Evolutionary conservation across 2,797 vertebrate species (phyloP).

Genomic region (Onychomys leucogaster): DNA sequence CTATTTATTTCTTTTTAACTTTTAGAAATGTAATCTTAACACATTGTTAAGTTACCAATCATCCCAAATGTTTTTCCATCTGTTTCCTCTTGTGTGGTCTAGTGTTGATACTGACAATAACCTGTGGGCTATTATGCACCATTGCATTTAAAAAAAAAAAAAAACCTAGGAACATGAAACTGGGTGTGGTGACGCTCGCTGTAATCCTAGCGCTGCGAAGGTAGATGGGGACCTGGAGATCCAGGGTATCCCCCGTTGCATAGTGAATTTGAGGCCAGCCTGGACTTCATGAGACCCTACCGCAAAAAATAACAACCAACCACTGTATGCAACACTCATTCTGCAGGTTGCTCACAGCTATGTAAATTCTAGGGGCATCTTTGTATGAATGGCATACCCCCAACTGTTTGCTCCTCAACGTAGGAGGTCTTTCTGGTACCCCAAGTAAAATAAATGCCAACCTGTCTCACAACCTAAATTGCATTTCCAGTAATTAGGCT

Average conservation of each 20-base stretch:
- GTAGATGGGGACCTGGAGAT: neutral
- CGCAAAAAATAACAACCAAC: neutral
- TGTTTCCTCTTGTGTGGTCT: slow-evolving; percentile 50
- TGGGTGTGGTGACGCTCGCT: neutral
- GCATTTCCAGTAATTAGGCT: neutral
- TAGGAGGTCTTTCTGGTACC: neutral
- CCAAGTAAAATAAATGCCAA: neutral
- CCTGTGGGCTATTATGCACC: slow-evolving; percentile 40
- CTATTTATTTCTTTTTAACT: slow-evolving; percentile 12
- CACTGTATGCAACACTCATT: no score
- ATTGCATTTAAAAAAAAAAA: neutral
- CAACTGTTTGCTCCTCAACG: neutral
- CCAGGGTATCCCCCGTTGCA: neutral
- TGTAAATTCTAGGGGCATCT: neutral
- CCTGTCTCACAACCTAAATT: neutral
- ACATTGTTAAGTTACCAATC: slow-evolving; percentile 55
- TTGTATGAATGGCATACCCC: neutral
- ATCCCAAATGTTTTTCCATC: slow-evolving; percentile 72
- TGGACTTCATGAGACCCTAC: neutral
- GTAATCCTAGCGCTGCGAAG: neutral
- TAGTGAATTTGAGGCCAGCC: neutral
- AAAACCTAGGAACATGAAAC: neutral
- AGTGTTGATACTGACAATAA: slow-evolving; percentile 12
- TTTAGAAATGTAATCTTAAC: slow-evolving; percentile 44
- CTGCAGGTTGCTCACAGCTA: neutral